Percentiles rank a stretch among this genome's conserved stretches.
These are phyloP conservation scores for Drosophila pegasa DNA, from an alignment of 2,888 invertebrate genomes.

Conservation along the genomic window DNA sequence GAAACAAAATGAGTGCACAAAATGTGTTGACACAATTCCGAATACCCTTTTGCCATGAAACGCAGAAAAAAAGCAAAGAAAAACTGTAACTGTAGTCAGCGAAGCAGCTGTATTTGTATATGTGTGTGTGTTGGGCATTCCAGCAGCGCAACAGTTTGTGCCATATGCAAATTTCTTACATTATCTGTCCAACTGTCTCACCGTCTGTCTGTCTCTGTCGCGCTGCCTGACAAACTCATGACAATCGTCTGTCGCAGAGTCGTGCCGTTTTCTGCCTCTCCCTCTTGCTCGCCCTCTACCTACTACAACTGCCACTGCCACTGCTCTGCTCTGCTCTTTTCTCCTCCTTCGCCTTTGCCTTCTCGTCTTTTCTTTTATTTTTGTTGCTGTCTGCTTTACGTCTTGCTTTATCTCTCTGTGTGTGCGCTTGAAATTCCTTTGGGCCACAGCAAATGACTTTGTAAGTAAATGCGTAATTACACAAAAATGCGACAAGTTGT, in stretches of 20 bases:
- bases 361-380: slow-evolving; percentile 21
- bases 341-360: no score
- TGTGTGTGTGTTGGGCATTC: slow-evolving; percentile 61
- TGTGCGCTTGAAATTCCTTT: slow-evolving; percentile 69
- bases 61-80: slow-evolving; percentile 7
- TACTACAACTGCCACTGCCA: no score
- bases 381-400: slow-evolving; percentile 45
- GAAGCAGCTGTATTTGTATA: slow-evolving; percentile 41
- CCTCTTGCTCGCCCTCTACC: no score
- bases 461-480: slow-evolving; percentile 75
- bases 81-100: slow-evolving; percentile 47
- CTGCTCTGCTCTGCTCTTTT: slow-evolving; percentile 16
- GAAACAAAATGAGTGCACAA: slow-evolving; percentile 40
- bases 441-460: slow-evolving; percentile 58
- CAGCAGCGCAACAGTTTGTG: slow-evolving; percentile 77
- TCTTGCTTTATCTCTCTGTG: slow-evolving; percentile 41
- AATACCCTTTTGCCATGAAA: slow-evolving; percentile 65
- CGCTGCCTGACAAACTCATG: slow-evolving; percentile 67
- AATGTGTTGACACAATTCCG: slow-evolving; percentile 74
- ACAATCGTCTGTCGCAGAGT: slow-evolving; percentile 67
- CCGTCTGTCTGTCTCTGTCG: slow-evolving; percentile 13
- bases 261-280: slow-evolving; percentile 57
- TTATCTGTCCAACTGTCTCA: slow-evolving; percentile 53
- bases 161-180: slow-evolving; percentile 77
- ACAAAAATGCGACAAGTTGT: slow-evolving; percentile 71